Percentiles rank a stretch among this genome's conserved stretches.
phyloP scores from a whole-genome alignment of 2,797 vertebrate species.

The Chiloscyllium punctatum region DNA sequence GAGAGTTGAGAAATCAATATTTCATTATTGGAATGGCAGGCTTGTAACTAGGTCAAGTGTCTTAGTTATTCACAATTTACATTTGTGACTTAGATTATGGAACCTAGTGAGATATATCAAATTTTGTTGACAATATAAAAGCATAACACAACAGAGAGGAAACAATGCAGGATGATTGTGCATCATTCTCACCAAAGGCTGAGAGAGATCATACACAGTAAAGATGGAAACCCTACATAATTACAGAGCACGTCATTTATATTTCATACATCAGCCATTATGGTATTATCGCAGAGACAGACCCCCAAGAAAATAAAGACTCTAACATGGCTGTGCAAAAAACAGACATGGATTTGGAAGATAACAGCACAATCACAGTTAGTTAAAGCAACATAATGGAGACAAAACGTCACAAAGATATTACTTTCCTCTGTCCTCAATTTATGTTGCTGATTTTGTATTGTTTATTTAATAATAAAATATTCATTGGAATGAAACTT shows the following conservation, averaged over 20 bases:
- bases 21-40: background rate
- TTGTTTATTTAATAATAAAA: background rate
- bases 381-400: background rate
- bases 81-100: background rate
- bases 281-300: background rate
- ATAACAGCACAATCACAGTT: background rate
- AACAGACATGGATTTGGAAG: background rate
- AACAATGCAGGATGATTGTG: background rate
- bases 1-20: background rate
- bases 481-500: slow-evolving; percentile 43
- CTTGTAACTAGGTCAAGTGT: background rate
- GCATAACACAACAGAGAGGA: background rate
- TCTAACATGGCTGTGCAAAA: background rate
- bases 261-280: too few species aligned
- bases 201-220: background rate
- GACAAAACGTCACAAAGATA: background rate
- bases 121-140: background rate
- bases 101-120: background rate
- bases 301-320: background rate
- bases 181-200: background rate
- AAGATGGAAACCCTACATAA: background rate
- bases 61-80: background rate
- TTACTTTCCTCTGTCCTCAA: background rate
- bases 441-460: background rate
- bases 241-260: background rate